phyloP scores from a whole-genome alignment of 35 echinoderm and acorn worm species.

The Apostichopus parvimensis region DNA sequence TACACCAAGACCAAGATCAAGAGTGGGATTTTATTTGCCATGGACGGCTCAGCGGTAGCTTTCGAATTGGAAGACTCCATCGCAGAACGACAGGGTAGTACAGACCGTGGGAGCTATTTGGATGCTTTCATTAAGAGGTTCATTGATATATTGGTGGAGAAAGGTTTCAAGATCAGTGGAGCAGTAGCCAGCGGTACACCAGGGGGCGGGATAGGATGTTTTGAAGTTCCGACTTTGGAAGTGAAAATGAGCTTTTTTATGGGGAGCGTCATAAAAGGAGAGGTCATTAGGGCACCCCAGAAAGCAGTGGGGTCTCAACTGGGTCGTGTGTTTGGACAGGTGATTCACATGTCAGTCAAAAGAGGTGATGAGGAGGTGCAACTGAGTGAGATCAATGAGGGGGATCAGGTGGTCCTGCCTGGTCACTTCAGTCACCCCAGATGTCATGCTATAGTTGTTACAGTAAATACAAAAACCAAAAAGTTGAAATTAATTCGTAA shows the following conservation, averaged over 20 bases:
- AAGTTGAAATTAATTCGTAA: slow-evolving; percentile 43
- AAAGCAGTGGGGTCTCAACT: slow-evolving; percentile 9
- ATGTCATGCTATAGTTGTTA: slow-evolving; percentile 40
- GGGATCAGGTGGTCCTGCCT: slow-evolving; percentile 35
- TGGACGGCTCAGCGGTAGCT: slow-evolving; percentile 1
- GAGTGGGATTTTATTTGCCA: slow-evolving; percentile 17
- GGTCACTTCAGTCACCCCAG: slow-evolving; percentile 45
- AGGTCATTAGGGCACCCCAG: slow-evolving; percentile 1
- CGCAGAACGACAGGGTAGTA: not conserved
- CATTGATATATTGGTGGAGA: not conserved
- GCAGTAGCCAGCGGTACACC: not conserved
- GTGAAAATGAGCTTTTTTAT: slow-evolving; percentile 29
- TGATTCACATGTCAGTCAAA: slow-evolving; percentile 48
- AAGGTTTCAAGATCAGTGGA: slow-evolving; percentile 24
- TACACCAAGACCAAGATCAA: slow-evolving; percentile 15
- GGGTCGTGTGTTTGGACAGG: slow-evolving; percentile 31
- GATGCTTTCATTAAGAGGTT: slow-evolving; percentile 19
- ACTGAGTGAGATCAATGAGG: not conserved
- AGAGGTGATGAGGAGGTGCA: slow-evolving; percentile 3
- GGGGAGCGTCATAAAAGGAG: slow-evolving; percentile 9
- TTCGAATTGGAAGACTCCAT: slow-evolving; percentile 38
- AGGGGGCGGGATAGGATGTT: slow-evolving; percentile 32
- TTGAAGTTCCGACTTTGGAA: not conserved
- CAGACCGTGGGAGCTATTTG: not conserved
- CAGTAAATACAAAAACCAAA: not conserved